Evolutionary conservation across 2,888 invertebrate species (phyloP).

Genomic region (Sphecodes monilicornis): DNA sequence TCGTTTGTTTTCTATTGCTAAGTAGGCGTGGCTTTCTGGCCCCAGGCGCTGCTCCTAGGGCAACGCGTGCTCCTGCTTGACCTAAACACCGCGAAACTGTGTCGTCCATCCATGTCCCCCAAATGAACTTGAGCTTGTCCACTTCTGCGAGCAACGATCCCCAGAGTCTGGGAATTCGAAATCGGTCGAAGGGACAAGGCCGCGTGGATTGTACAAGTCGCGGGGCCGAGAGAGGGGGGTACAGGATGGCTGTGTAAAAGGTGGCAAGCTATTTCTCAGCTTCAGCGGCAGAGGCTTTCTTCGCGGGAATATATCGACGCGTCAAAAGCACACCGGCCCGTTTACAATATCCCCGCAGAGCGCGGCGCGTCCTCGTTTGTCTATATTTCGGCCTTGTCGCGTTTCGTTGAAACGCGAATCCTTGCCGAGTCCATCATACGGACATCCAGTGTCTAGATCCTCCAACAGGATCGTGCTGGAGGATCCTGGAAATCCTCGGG

Average conservation of each 20-base stretch:
- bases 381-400: constrained; percentile 66
- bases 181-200: neutral
- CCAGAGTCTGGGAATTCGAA: neutral
- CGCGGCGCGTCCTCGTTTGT: constrained; percentile 58
- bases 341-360: constrained; percentile 77
- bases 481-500: neutral
- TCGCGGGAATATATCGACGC: constrained; percentile 83
- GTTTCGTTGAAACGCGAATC: constrained; percentile 35
- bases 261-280: constrained; percentile 83
- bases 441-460: neutral
- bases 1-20: too few species aligned
- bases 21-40: neutral
- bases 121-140: neutral
- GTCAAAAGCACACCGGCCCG: constrained; percentile 80
- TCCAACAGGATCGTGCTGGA: neutral
- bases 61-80: neutral
- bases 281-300: constrained; percentile 84
- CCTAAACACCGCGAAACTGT: neutral
- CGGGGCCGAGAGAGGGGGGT: constrained; percentile 4
- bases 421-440: constrained; percentile 11
- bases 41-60: too few species aligned
- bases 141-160: neutral
- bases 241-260: constrained; percentile 41
- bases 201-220: constrained; percentile 8
- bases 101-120: neutral